Conservation (phyloP, 2,797 vertebrate species). For the Menidia menidia region DNA sequence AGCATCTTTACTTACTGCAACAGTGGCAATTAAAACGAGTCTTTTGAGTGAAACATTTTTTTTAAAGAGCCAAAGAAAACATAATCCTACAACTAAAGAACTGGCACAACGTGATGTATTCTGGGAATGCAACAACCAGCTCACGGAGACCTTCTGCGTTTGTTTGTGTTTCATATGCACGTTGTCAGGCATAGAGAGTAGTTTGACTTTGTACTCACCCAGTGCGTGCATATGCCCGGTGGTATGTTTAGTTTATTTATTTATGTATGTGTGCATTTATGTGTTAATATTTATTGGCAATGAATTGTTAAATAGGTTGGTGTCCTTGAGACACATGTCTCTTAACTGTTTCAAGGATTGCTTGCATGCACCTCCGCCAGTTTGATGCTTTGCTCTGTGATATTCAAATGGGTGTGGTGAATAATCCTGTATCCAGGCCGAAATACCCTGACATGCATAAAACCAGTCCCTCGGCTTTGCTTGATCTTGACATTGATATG, state of each 20-base stretch:
- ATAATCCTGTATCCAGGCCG: conserved; percentile 17
- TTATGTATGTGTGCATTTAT: background rate
- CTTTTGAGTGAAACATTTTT: background rate
- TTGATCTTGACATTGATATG: conserved; percentile 20
- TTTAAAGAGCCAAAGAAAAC: background rate
- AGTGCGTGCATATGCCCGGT: background rate
- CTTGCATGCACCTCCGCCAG: background rate
- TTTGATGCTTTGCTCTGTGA: background rate
- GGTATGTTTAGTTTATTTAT: background rate
- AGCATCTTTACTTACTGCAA: too few relatives aligned
- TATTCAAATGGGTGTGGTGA: background rate
- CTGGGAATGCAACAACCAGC: background rate
- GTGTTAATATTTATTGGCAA: background rate
- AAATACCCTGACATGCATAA: conserved; percentile 14
- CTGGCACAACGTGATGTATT: background rate
- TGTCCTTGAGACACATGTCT: background rate
- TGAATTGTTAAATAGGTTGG: too few relatives aligned
- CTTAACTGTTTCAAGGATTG: background rate
- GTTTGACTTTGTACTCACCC: background rate
- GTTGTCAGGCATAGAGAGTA: background rate
- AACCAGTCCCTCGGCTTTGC: background rate
- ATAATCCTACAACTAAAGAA: too few relatives aligned
- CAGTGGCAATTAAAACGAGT: too few relatives aligned
- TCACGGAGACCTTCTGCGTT: background rate
- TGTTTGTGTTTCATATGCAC: background rate